These are phyloP conservation scores for Eclectus roratus DNA, from an alignment of 2,113 vertebrate species.

Conservation along the genomic window DNA sequence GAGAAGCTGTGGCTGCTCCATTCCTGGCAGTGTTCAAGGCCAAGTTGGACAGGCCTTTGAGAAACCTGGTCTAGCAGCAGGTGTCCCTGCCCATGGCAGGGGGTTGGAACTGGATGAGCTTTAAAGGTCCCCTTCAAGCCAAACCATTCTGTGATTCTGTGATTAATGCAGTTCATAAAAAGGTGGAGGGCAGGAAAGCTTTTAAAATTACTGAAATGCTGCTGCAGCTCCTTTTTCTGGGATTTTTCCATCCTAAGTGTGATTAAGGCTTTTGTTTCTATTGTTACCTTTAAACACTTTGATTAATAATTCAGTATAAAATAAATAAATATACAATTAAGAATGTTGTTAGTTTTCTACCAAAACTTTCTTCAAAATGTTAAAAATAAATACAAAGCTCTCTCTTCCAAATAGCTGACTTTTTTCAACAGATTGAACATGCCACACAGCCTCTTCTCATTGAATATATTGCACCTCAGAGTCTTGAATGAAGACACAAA, in stretches of 20 bases:
- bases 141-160: neutral
- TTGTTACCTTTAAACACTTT: conserved; percentile 15
- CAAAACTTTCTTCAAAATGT: neutral
- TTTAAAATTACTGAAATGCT: neutral
- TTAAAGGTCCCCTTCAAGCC: neutral
- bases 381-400: neutral
- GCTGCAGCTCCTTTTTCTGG: neutral
- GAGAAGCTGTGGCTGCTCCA: too few relatives aligned
- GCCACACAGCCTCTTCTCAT: neutral
- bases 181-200: neutral
- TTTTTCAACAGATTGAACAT: neutral
- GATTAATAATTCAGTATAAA: conserved; percentile 12
- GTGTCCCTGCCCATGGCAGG: neutral
- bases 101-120: neutral
- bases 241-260: neutral
- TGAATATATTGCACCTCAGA: neutral
- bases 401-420: neutral
- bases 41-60: neutral
- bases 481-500: neutral
- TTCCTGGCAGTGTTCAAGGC: too few relatives aligned
- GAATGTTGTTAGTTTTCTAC: neutral
- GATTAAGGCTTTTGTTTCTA: conserved; percentile 37
- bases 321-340: conserved; percentile 21
- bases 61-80: neutral
- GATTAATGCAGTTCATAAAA: neutral